phyloP scores from a whole-genome alignment of 2,888 invertebrate species.

The Drosophila cognata region DNA sequence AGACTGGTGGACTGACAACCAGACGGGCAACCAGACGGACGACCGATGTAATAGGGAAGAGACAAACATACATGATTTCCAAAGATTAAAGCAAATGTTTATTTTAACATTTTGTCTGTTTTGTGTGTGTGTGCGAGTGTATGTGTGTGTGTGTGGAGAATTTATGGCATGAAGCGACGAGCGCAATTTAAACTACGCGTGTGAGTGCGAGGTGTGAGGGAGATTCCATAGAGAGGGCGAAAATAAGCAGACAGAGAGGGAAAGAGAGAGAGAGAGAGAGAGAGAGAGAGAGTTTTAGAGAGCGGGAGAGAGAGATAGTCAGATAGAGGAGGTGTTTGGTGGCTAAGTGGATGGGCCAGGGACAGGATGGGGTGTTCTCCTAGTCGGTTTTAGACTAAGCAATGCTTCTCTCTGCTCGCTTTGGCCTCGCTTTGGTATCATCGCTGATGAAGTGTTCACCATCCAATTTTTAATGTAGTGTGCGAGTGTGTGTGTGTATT shows the following conservation, averaged over 20 bases:
- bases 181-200: conserved; percentile 79
- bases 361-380: not conserved
- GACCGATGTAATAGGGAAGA: not conserved
- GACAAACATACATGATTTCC: conserved; percentile 17
- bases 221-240: conserved; percentile 1
- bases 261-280: not conserved
- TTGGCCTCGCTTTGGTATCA: conserved; percentile 34
- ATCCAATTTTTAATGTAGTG: conserved; percentile 56
- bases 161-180: conserved; percentile 69
- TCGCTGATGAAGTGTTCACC: conserved; percentile 68
- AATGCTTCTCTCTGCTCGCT: not conserved
- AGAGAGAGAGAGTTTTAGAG: not conserved
- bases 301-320: not conserved
- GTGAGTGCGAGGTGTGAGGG: conserved; percentile 59
- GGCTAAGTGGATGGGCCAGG: not conserved
- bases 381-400: conserved; percentile 13
- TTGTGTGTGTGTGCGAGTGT: not conserved
- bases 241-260: not conserved
- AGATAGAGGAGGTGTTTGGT: not conserved
- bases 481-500: conserved; percentile 26
- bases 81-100: conserved; percentile 57
- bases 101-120: conserved; percentile 42
- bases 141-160: conserved; percentile 43
- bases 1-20: not conserved
- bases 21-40: not conserved